Conservation (phyloP, 2,888 invertebrate genomes). For the Ichneumon xanthorius region DNA sequence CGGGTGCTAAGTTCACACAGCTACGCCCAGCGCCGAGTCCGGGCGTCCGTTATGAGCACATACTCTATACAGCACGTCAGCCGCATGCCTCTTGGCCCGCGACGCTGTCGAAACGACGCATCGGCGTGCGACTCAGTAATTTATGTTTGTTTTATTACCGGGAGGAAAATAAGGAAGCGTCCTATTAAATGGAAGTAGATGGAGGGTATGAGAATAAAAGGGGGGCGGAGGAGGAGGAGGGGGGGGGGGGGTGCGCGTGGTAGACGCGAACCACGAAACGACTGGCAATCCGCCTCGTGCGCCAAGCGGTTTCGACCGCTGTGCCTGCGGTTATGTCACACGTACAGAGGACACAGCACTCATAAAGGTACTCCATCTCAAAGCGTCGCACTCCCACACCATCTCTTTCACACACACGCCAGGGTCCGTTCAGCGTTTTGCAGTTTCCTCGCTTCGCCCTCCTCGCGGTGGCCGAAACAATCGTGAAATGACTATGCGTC, state of each 20-base stretch:
- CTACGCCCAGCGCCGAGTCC: conserved; percentile 16
- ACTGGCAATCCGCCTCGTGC: conserved; percentile 30
- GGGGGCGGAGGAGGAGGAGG: neutral
- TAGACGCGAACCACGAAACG: conserved; percentile 36
- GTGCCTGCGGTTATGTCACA: conserved; percentile 44
- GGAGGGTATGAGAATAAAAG: neutral
- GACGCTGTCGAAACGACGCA: conserved; percentile 62
- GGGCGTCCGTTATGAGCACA: conserved; percentile 7
- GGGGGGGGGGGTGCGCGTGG: conserved; percentile 15
- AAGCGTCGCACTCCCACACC: neutral
- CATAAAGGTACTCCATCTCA: conserved; percentile 40
- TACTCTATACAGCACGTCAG: neutral
- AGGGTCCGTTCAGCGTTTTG: conserved; percentile 7
- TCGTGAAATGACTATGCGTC: conserved; percentile 38
- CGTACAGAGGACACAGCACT: conserved; percentile 21
- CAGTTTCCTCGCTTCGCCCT: neutral
- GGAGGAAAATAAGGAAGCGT: conserved; percentile 81
- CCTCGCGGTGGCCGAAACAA: conserved; percentile 32
- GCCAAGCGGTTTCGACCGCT: conserved; percentile 46
- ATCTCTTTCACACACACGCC: neutral
- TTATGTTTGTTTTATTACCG: conserved; percentile 82
- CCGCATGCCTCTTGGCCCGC: conserved; percentile 51
- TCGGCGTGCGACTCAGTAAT: conserved; percentile 78
- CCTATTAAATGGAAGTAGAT: conserved; percentile 78
- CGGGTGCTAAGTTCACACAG: no score